Evolutionary conservation across 2,113 vertebrate genomes (phyloP).

Genomic region (Corythornis vintsioides): DNA sequence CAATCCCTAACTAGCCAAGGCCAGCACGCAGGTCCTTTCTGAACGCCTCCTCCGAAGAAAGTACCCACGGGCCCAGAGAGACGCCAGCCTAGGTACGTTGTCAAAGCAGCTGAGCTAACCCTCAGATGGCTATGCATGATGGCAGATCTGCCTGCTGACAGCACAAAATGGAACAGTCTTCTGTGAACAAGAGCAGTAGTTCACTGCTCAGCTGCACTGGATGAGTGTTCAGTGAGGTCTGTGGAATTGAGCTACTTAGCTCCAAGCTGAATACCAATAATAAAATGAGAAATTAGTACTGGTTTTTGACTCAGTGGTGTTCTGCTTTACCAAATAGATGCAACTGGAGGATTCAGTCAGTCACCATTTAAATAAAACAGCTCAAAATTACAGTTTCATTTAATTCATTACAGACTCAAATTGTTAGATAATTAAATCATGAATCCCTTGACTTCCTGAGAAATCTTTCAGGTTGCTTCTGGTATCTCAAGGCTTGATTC

Average conservation of each 20-base stretch:
- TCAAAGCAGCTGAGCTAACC: constrained; percentile 71
- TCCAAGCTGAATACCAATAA: neutral
- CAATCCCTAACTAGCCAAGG: constrained; percentile 98
- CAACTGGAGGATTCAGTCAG: neutral
- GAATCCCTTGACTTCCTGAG: neutral
- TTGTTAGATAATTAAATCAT: neutral
- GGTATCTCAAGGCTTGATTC: neutral
- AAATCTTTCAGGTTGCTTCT: neutral
- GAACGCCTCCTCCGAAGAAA: constrained; percentile 99
- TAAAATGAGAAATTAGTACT: neutral
- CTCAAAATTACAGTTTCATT: neutral
- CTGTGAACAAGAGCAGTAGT: neutral
- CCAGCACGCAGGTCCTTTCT: constrained; percentile 99
- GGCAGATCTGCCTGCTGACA: constrained; percentile 28
- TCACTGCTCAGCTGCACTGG: neutral
- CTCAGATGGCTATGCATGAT: constrained; percentile 64
- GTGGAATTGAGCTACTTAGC: neutral
- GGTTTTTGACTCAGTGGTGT: neutral
- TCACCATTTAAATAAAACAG: neutral
- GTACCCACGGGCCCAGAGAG: constrained; percentile 90
- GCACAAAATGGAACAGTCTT: constrained; percentile 16
- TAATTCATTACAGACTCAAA: neutral
- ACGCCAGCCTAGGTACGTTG: constrained; percentile 96
- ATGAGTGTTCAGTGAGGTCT: neutral
- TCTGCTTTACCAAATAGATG: neutral